phyloP scores from a whole-genome alignment of 1,140 invertebrate species.

The Plutomurus gul region DNA sequence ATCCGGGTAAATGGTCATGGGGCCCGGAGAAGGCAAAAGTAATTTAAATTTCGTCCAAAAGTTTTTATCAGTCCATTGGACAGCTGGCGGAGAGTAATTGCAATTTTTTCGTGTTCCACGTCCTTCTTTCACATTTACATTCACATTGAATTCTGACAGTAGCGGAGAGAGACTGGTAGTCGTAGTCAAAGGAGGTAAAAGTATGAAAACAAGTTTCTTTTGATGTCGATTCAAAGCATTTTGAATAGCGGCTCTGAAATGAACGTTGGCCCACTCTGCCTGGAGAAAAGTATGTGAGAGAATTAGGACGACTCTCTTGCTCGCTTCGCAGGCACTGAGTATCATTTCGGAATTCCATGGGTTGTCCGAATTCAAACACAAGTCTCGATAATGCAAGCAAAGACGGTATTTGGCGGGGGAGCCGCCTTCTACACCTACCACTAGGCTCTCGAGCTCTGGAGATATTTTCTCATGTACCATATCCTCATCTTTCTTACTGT shows the following conservation, averaged over 20 bases:
- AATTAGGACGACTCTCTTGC: constrained; percentile 70
- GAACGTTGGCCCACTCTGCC: constrained; percentile 82
- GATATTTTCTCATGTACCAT: constrained; percentile 83
- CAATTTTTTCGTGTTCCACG: background rate
- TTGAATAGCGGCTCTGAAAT: constrained; percentile 81
- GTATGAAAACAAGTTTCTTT: constrained; percentile 49
- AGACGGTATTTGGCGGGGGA: constrained; percentile 67
- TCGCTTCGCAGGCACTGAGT: constrained; percentile 41
- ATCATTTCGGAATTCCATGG: constrained; percentile 51
- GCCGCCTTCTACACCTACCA: background rate
- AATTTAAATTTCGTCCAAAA: constrained; percentile 44
- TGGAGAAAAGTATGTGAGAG: constrained; percentile 82
- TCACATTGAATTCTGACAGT: constrained; percentile 1
- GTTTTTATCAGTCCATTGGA: constrained; percentile 39
- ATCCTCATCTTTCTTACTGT: constrained; percentile 89
- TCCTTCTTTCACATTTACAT: background rate
- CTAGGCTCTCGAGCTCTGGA: constrained; percentile 74
- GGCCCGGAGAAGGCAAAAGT: constrained; percentile 31
- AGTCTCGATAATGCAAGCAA: constrained; percentile 70
- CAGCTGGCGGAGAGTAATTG: background rate
- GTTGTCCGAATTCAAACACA: constrained; percentile 45
- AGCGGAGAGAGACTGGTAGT: constrained; percentile 24
- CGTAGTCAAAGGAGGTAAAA: constrained; percentile 36
- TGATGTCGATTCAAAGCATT: constrained; percentile 22
- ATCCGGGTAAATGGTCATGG: background rate